These are phyloP conservation scores for Pelobates fuscus DNA, from an alignment of 2,113 vertebrate genomes.

Conservation along the genomic window DNA sequence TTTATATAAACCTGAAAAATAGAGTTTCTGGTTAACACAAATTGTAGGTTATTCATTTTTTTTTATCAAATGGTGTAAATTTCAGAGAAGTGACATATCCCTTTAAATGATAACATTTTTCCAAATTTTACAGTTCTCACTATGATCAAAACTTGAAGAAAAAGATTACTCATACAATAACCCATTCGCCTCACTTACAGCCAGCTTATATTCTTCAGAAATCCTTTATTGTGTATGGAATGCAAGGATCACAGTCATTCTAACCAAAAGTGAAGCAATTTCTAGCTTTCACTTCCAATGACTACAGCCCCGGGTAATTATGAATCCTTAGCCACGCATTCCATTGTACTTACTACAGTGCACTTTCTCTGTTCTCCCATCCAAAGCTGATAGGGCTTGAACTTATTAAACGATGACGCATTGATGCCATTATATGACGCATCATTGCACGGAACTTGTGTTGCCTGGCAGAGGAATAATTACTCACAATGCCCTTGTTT, in stretches of 20 bases:
- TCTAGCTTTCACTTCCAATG: neutral
- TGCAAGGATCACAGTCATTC: conserved; percentile 10
- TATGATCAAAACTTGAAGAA: no score
- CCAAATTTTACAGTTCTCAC: no score
- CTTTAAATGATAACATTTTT: no score
- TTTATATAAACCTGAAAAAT: no score
- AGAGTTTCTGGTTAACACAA: no score
- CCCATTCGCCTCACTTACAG: neutral
- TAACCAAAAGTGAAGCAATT: neutral
- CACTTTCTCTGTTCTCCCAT: neutral
- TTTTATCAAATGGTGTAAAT: no score
- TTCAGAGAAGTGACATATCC: no score
- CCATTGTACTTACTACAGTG: neutral
- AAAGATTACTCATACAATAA: conserved; percentile 16
- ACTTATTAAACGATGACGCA: neutral
- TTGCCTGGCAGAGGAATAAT: neutral
- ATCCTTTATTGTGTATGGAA: conserved; percentile 15
- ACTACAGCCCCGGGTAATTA: neutral
- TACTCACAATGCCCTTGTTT: neutral
- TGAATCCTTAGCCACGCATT: conserved; percentile 8
- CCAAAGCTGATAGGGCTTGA: neutral
- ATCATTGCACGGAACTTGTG: neutral
- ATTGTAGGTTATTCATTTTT: no score
- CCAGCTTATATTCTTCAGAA: neutral
- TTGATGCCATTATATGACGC: neutral